Base-by-base conservation (phyloP, 2,888 invertebrate species). In the Hydrotaea diabolus region DNA sequence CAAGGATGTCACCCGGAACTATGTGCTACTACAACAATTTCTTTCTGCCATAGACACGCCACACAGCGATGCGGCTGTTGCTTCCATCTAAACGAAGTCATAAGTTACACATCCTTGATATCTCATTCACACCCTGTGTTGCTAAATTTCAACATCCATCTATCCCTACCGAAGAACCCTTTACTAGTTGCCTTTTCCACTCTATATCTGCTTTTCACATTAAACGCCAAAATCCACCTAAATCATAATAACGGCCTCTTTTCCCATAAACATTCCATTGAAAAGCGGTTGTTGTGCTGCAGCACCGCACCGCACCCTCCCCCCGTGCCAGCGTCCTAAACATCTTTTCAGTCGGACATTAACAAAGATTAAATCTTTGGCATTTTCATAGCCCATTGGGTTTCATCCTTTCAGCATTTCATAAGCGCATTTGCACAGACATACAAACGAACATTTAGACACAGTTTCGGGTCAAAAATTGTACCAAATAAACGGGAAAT, bases 291-390 rank as follows among this genome's bases (percentile, higher is more conserved):
- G n/a, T 4, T 49, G 2, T 49, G 49, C 3, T 13, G n/a, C 13
- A 49, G 49, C 15, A 31, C 31, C 7, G 2, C 3, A 31, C n/a
- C n/a, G n/a, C 31, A 31, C 31, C 31, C 31, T 4, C 31, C 31
- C 31, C 31, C 31, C 31, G 7, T 7, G 2, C 31, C 31, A 31
- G 3, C 36, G 36, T 8, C 36, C 8, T 8, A 5, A 36, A n/a
- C n/a, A 13, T 49, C 49, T 49, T 49, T n/a, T 4, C 15, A n/a
- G 5, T 31, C 31, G 13, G 19, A 39, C 71, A 53, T 31, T 53
- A 53, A 53, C 71, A 71, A 71, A 49, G 26, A 71, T 71, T 53
- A 17, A 53, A 71, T 71, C 71, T 71, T 53, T 53, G 26, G 11
- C 9, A 53, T 71, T 49, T 46, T 43, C n/a, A 46, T 69, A 49